Base-by-base conservation (phyloP, 2,797 vertebrate genomes). In the Silurus aristotelis region DNA sequence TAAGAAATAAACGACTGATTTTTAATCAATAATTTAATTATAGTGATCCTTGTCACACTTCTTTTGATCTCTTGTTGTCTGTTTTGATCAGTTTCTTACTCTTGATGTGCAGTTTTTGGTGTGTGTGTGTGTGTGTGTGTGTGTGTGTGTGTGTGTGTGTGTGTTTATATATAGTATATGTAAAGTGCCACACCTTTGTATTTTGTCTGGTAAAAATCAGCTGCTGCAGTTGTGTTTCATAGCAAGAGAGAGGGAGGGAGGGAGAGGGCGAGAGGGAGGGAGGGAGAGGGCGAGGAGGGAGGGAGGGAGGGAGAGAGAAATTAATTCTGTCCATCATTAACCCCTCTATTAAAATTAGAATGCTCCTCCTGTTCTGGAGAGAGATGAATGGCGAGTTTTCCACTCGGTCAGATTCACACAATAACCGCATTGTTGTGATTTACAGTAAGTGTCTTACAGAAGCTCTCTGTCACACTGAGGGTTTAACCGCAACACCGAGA, bases 191-290 rank as follows among this genome's bases (percentile, higher is more conserved):
- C 72, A 38, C 84, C 80, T 38, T 80, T 38, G 64, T 66, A n/a
- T 80, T 73, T 79, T 84, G 68, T 56, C 68, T 20, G 27, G 82
- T 89, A 83, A 91, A 15, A 75, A 75, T n/a, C 48, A 75, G 48
- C n/a, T 55, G 22, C 48, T 55, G 46, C 48, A 56, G 48, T 22
- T 48, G 71, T 73, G 46, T 73, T 73, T 13, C 17, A 43, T 17
- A 68, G 1, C 25, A 25, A 46, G 67, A 70, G 31, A 70, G 67
- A 70, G 31, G 43, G 31, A 52, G 70, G 46, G 38, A 71, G 8
- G 46, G 70, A 72, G 15, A n/a, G n/a, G n/a, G n/a, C n/a, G n/a
- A n/a, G 71, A n/a, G 10, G n/a, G 19, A 31, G 66, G 20, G 15
- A 72, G 19, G n/a, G 19, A 22, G n/a, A 27, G n/a, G n/a, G n/a